Evolutionary conservation across 2,113 vertebrate genomes (phyloP), one percentile per base, ranked within the genome.

Genomic region (Sisor rabdophorus): DNA sequence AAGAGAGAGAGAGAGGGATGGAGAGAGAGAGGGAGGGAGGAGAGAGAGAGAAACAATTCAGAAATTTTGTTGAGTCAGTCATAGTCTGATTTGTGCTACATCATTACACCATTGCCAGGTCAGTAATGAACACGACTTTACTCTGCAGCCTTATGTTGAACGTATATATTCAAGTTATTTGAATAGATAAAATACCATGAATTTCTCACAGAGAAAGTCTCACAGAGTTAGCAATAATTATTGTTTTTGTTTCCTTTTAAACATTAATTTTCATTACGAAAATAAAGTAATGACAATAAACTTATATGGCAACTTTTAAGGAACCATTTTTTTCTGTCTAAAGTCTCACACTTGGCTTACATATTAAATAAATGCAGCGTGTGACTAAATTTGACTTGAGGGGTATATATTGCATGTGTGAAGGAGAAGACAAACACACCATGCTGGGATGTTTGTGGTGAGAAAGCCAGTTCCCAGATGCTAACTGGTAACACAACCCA

Each of bases 201-300:
- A n/a, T n/a, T n/a, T n/a, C n/a, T n/a, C n/a, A n/a, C n/a, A n/a
- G 79, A 85, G 83, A 88, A 87, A 89, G 78, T 79, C 77, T 63
- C 79, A 71, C 83, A 67, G 87, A 81, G 83, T 82, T 81, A 47
- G 73, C 72, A 59, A 36, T 32, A 80, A 58, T 78, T 85, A 75
- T 86, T 83, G 28, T 77, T 44, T 36, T 36, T 36, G 32, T 36
- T 7, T 36, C 32, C 7, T 36, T 36, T 36, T 3, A 36, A 36
- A 36, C 32, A 36, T 36, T 36, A 36, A 36, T 36, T 36, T 36
- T 36, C 32, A 36, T n/a, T n/a, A n/a, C n/a, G 32, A 36, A 36
- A 7, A 36, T 36, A 36, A 36, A 36, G 32, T 4, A 36, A 36
- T 36, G 76, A 83, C 84, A 89, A 36, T 32, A 58, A 40, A 67